These are phyloP conservation scores for Chaunax sp. DNA, from an alignment of 2,797 vertebrate genomes.

Conservation along the genomic window DNA sequence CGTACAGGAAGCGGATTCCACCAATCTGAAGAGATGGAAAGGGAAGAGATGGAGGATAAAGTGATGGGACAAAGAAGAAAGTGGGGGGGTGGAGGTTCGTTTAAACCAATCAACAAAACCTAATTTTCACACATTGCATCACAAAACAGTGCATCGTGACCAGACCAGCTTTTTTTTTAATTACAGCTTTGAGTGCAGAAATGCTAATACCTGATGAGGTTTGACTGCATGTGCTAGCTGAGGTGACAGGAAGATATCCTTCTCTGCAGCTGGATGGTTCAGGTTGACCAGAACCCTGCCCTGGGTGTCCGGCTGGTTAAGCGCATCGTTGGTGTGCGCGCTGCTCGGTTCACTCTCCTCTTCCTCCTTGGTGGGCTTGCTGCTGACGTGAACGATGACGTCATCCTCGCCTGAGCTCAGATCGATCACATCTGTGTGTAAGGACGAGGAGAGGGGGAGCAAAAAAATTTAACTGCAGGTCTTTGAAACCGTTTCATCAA, in stretches of 20 bases:
- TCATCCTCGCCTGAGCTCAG: conserved; percentile 90
- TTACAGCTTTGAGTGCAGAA: not conserved
- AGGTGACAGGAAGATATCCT: conserved; percentile 90
- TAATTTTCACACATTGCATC: not conserved
- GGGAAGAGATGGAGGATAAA: not conserved
- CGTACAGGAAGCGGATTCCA: conserved; percentile 96
- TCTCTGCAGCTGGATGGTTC: conserved; percentile 89
- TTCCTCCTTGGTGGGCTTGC: conserved; percentile 85
- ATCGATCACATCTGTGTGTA: conserved; percentile 86
- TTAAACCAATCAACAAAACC: too few species aligned
- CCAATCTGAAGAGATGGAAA: conserved; percentile 85
- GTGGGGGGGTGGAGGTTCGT: not conserved
- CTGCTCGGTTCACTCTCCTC: conserved; percentile 84
- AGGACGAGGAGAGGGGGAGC: not conserved
- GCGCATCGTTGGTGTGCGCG: conserved; percentile 87
- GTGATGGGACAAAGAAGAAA: not conserved
- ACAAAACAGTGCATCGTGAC: not conserved
- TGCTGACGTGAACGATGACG: conserved; percentile 77
- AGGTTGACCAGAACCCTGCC: conserved; percentile 93
- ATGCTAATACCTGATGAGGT: conserved; percentile 90
- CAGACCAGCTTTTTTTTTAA: not conserved
- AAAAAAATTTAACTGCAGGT: not conserved
- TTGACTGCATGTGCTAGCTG: conserved; percentile 92
- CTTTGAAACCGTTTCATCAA: not conserved
- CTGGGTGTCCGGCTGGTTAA: conserved; percentile 88